Percentiles rank a stretch among this genome's conserved stretches.
Evolutionary conservation across 2,113 vertebrate species (phyloP).

Genomic region (Microcebus murinus): DNA sequence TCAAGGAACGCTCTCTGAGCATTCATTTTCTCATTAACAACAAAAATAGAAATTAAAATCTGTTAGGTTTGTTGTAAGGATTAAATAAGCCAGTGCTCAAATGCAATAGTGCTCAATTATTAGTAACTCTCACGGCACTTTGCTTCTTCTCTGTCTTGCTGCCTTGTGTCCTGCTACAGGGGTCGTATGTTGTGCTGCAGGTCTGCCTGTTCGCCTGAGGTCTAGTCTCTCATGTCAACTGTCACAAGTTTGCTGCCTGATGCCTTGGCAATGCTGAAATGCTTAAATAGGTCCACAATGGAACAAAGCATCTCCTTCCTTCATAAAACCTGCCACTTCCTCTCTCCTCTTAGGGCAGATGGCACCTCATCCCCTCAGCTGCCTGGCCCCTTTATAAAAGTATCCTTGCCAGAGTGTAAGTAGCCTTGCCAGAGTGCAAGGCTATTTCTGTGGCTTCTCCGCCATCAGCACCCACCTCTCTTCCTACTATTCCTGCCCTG

Average conservation of each 20-base stretch:
- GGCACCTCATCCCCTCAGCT: not conserved
- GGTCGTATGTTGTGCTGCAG: rapidly evolving
- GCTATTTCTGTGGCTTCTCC: not conserved
- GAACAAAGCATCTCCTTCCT: not conserved
- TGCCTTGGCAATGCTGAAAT: not conserved
- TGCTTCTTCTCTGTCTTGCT: not conserved
- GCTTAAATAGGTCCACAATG: not conserved
- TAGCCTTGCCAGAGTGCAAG: no score
- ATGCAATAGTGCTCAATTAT: not conserved
- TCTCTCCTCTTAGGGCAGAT: not conserved
- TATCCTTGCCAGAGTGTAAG: not conserved
- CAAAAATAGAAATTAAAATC: not conserved
- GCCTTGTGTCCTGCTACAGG: not conserved
- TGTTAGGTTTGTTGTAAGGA: not conserved
- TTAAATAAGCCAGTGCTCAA: not conserved
- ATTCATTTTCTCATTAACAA: not conserved
- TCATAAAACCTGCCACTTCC: not conserved
- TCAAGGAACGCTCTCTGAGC: not conserved
- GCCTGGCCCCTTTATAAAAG: not conserved
- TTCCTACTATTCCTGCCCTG: not conserved
- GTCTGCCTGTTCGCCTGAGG: no score
- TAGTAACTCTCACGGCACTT: not conserved
- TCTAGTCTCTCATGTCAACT: not conserved
- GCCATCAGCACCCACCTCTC: rapidly evolving
- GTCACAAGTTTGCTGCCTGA: not conserved